Conservation (phyloP, 2,888 invertebrate species). For the Pseudoips prasinana region DNA sequence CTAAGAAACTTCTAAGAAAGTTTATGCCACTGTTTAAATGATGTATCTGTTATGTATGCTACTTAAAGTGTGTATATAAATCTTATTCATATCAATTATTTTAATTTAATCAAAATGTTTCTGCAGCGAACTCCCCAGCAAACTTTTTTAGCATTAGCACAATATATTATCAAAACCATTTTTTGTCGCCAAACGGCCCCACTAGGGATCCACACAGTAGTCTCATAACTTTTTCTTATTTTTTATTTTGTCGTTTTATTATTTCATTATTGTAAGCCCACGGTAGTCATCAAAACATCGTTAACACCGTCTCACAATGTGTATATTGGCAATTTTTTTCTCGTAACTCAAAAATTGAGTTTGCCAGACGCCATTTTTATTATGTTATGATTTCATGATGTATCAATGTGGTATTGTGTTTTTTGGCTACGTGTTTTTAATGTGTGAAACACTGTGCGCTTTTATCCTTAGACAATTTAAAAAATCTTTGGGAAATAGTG, state of each 20-base stretch:
- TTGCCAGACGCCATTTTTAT: slow-evolving; percentile 38
- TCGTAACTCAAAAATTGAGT: slow-evolving; percentile 66
- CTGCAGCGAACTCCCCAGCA: slow-evolving; percentile 8
- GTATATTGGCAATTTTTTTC: slow-evolving; percentile 72
- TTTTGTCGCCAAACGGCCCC: slow-evolving; percentile 30
- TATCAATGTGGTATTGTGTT: slow-evolving; percentile 43
- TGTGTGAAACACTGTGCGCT: slow-evolving; percentile 41
- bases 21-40: too few relatives aligned
- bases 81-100: too few relatives aligned
- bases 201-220: slow-evolving; percentile 40
- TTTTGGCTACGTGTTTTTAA: slow-evolving; percentile 17
- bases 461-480: slow-evolving; percentile 40
- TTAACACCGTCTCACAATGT: slow-evolving; percentile 59
- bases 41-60: too few relatives aligned
- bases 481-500: slow-evolving; percentile 23
- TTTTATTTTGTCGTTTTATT: slow-evolving; percentile 57
- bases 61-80: too few relatives aligned
- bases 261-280: slow-evolving; percentile 66
- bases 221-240: slow-evolving; percentile 43
- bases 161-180: slow-evolving; percentile 21
- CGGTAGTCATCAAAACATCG: slow-evolving; percentile 74
- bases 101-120: too few relatives aligned
- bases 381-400: slow-evolving; percentile 43
- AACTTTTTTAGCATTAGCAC: slow-evolving; percentile 16
- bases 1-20: too few relatives aligned